phyloP scores from a whole-genome alignment of 2,888 invertebrate genomes.

The Corythucha ciliata region DNA sequence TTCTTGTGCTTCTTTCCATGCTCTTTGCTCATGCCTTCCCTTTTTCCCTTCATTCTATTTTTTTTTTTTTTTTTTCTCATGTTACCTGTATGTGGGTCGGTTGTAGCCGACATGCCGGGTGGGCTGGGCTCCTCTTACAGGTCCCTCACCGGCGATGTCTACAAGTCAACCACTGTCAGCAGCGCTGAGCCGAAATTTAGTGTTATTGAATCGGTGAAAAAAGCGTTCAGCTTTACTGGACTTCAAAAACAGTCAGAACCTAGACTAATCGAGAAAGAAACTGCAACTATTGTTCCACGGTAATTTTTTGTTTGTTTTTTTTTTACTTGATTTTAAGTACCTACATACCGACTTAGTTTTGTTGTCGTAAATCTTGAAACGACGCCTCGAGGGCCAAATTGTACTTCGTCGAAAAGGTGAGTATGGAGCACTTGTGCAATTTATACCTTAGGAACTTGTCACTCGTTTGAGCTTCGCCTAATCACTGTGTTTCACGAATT shows the following conservation, averaged over 20 bases:
- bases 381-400: no score
- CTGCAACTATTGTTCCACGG: constrained; percentile 28
- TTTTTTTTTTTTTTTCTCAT: constrained; percentile 10
- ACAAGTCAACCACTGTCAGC: constrained; percentile 54
- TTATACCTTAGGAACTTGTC: no score
- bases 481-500: no score
- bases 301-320: constrained; percentile 20
- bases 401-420: no score
- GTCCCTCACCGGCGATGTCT: constrained; percentile 51
- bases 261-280: constrained; percentile 28
- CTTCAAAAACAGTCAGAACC: constrained; percentile 29
- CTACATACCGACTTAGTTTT: no score
- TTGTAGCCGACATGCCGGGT: constrained; percentile 48
- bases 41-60: constrained; percentile 6
- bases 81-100: constrained; percentile 12
- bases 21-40: constrained; percentile 2
- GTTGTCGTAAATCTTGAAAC: no score
- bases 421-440: no score
- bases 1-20: background rate
- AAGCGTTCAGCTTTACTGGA: constrained; percentile 48
- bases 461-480: no score
- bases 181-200: constrained; percentile 49
- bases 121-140: constrained; percentile 55
- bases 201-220: constrained; percentile 52
- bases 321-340: no score